phyloP scores from a whole-genome alignment of 2,113 vertebrate species.

The Antigone vipio region DNA sequence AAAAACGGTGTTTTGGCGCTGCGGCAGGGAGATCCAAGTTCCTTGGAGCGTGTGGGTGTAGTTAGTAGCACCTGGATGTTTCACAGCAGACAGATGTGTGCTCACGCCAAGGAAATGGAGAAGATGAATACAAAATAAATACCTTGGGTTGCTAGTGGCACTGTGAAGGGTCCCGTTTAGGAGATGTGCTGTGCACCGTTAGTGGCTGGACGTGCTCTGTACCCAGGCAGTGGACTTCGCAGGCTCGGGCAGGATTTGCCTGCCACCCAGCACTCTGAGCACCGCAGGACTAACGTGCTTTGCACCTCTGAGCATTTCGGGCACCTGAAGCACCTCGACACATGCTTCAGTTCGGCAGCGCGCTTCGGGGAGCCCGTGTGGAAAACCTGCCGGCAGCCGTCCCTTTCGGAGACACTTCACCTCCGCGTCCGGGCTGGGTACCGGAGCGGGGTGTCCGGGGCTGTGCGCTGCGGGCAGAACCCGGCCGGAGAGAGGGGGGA shows the following conservation, averaged over 20 bases:
- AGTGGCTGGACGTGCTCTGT: fast-evolving
- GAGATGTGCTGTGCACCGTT: fast-evolving
- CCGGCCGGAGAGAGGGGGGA: neutral
- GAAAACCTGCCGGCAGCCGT: fast-evolving
- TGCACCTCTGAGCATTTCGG: fast-evolving
- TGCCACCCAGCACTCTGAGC: neutral
- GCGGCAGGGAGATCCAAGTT: neutral
- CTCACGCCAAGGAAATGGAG: neutral
- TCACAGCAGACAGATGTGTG: fast-evolving
- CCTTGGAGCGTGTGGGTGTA: fast-evolving
- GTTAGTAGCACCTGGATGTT: neutral
- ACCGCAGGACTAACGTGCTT: neutral
- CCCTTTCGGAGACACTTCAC: no score
- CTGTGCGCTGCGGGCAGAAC: neutral
- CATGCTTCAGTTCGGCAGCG: fast-evolving
- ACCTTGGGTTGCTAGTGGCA: neutral
- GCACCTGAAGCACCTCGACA: neutral
- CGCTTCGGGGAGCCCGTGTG: fast-evolving
- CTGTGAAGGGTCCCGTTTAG: neutral
- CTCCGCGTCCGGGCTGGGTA: no score
- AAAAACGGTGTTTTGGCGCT: fast-evolving
- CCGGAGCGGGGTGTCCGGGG: neutral
- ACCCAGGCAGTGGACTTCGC: neutral
- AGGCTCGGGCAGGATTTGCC: neutral
- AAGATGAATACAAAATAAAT: neutral